Base-by-base conservation (phyloP, 2,888 invertebrate genomes). In the Epirrhoe tristata region DNA sequence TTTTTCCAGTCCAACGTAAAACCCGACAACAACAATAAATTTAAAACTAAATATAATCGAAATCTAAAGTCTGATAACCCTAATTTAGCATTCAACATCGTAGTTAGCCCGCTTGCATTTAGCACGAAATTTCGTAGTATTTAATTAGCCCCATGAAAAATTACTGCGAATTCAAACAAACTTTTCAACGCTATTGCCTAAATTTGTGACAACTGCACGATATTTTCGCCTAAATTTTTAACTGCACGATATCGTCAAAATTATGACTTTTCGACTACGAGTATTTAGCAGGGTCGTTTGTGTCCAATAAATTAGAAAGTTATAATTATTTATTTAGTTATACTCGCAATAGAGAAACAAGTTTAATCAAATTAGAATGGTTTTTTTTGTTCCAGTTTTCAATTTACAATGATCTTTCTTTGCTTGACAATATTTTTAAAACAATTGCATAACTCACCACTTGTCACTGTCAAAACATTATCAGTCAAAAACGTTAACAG, bases 111-210 rank as follows among this genome's bases (percentile, higher is more conserved):
- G 78, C 77, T 87, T 86, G 89, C 88, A 89, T 86, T 88, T 87
- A 81, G 85, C 89, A 90, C 85, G 89, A 87, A 84, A 85, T 87
- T 86, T 84, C 81, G 79, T 76, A 73, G 83, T 82, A 88, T 87
- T 91, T 88, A 89, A 89, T 89, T 88, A 89, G 77, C 83, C 83
- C 81, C 77, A 79, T 78, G 83, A 83, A 86, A 86, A 85, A 80
- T 77, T 78, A 82, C 81, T 79, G 84, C 83, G 81, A 80, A 76
- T 74, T 76, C 77, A 82, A 84, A 82, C 70, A 66, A 70, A 72
- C 51, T 85, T 86, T 81, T 74, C 73, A 72, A 73, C 75, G 75
- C 77, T 77, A 72, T 57, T 71, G 74, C 74, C 75, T 73, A 76
- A 78, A 76, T 74, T 74, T 72, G 71, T 67, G 70, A 70, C 61